Evolutionary conservation across 2,888 invertebrate species (phyloP).

Genomic region (Andricus curvator): DNA sequence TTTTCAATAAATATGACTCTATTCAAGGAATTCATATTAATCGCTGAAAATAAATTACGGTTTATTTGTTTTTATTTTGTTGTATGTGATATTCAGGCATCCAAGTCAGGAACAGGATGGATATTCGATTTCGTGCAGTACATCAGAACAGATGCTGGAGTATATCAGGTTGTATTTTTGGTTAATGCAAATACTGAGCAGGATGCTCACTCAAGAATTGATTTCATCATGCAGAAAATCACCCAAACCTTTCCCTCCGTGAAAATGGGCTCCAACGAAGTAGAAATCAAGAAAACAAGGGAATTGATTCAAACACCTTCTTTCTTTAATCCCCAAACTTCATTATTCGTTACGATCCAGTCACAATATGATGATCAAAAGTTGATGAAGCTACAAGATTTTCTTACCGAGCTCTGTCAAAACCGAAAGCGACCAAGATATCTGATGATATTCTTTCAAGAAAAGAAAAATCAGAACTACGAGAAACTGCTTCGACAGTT

Average conservation of each 20-base stretch:
- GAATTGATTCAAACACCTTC: background rate
- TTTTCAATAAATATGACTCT: no score
- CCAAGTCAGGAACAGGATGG: no score
- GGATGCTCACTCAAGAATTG: background rate
- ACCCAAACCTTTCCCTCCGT: background rate
- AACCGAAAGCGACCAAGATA: background rate
- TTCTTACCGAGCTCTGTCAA: background rate
- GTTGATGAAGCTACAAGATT: background rate
- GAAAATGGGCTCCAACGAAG: background rate
- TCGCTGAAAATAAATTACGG: no score
- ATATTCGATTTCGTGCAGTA: no score
- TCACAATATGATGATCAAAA: background rate
- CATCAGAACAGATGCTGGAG: no score
- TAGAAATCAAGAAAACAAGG: background rate
- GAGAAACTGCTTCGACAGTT: background rate
- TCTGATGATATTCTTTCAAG: background rate
- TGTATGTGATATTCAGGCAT: no score
- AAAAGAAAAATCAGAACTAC: background rate
- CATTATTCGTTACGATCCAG: background rate
- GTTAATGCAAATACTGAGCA: no score
- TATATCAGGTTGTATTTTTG: no score
- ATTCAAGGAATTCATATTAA: no score
- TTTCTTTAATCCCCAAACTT: background rate
- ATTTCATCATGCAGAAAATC: background rate
- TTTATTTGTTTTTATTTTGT: no score